Conservation (phyloP, 2,888 invertebrate species). For the Agrochola litura region DNA sequence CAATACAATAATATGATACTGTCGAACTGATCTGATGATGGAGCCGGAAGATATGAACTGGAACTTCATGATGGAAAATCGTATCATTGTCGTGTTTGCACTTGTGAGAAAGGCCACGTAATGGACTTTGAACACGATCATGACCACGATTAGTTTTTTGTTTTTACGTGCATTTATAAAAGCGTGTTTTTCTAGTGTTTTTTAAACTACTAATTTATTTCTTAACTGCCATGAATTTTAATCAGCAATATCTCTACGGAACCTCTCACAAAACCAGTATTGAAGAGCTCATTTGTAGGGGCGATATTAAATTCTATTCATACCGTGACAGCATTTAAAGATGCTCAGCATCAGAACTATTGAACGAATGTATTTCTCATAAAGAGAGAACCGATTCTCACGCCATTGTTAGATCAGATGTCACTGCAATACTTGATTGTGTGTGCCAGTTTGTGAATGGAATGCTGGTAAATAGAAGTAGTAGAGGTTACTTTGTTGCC, state of each 20-base stretch:
- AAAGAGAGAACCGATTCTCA: constrained; percentile 67
- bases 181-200: too few species aligned
- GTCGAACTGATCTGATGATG: too few species aligned
- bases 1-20: too few species aligned
- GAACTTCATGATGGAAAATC: too few species aligned
- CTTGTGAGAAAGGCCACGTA: too few species aligned
- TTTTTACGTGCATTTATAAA: too few species aligned
- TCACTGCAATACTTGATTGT: constrained; percentile 65
- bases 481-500: neutral
- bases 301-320: constrained; percentile 63
- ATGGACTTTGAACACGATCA: too few species aligned
- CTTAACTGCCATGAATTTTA: neutral
- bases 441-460: constrained; percentile 38
- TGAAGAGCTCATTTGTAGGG: constrained; percentile 54
- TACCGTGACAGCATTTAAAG: constrained; percentile 48
- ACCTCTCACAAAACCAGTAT: constrained; percentile 24
- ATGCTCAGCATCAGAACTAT: constrained; percentile 49
- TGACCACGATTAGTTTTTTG: too few species aligned
- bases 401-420: constrained; percentile 62
- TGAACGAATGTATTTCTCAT: constrained; percentile 53
- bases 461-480: constrained; percentile 14
- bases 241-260: constrained; percentile 26
- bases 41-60: too few species aligned
- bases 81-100: too few species aligned
- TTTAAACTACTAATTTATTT: too few species aligned